These are phyloP conservation scores for Mylabris phalerata DNA, from an alignment of 1,140 invertebrate genomes.

Conservation along the genomic window DNA sequence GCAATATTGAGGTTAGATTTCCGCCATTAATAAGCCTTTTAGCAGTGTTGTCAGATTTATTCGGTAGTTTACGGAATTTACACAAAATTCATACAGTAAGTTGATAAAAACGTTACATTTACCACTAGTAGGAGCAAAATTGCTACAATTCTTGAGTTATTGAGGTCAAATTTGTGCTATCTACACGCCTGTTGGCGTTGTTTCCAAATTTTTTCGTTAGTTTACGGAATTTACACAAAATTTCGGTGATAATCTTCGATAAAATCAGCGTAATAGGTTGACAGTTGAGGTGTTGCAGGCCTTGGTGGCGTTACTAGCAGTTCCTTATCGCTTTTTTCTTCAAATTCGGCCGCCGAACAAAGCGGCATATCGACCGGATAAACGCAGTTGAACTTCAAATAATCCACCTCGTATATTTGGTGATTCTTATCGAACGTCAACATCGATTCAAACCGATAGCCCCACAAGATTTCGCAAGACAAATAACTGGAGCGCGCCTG, in stretches of 20 bases:
- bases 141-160: too few relatives aligned
- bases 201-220: background rate
- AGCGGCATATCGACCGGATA: slow-evolving; percentile 76
- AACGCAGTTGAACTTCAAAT: slow-evolving; percentile 74
- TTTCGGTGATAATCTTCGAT: background rate
- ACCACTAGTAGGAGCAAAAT: too few relatives aligned
- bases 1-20: too few relatives aligned
- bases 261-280: background rate
- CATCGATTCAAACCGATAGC: slow-evolving; percentile 79
- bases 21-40: too few relatives aligned
- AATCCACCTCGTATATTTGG: slow-evolving; percentile 91
- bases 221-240: background rate
- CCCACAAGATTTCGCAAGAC: slow-evolving; percentile 69
- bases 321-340: background rate
- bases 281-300: too few relatives aligned
- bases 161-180: too few relatives aligned
- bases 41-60: background rate
- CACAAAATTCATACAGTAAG: background rate
- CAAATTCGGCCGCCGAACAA: slow-evolving; percentile 70
- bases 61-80: background rate
- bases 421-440: slow-evolving; percentile 61
- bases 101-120: too few relatives aligned
- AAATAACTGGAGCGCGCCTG: background rate
- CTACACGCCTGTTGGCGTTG: too few relatives aligned
- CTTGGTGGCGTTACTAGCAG: background rate